Base-by-base conservation (phyloP, 1,140 invertebrate genomes). In the Pteromalus puparum region DNA sequence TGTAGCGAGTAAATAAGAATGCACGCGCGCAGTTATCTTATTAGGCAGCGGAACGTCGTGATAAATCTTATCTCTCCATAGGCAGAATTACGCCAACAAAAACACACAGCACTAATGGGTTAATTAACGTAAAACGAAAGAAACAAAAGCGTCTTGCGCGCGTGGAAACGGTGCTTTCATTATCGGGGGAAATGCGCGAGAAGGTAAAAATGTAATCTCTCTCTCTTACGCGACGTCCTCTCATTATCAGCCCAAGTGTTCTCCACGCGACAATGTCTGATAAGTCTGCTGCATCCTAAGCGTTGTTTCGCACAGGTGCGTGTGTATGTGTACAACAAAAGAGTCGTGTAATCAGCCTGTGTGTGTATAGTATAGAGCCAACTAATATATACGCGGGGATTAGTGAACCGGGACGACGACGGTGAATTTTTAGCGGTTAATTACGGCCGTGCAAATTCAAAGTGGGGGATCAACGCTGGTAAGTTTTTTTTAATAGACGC, bases 21-120 rank as follows among this genome's bases (percentile, higher is more conserved):
- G 75, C 7, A 46, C 26, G 53, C 26, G 15, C 18, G n/a, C 53
- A 30, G 10, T 74, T 82, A 76, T 76, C 72, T 67, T 68, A 70
- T 77, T 77, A 77, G 38, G 10, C 48, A 13, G 18, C 10, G 7
- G 67, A 77, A n/a, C 30, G 24, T 76, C 46, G 34, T 42, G 67
- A 70, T 83, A 83, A 77, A 77, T 68, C 38, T 68, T 46, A 67
- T 77, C 73, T 74, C 10, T 24, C 18, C 28, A n/a, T 1, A 34
- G 12, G 13, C 70, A 74, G 30, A 34, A 34, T 61, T 61, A 61
- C 70, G 68, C 28, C 10, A 74, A 74, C 26, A 46, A 74, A 73
- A 61, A 81, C 26, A 72, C n/a, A 34, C 30, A 34, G 30, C 30
- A 34, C 70, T 61, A 61, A 73, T 61, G 15, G 46, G 21, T 61